phyloP scores from a whole-genome alignment of 2,113 vertebrate species.

The Mus spicilegus region DNA sequence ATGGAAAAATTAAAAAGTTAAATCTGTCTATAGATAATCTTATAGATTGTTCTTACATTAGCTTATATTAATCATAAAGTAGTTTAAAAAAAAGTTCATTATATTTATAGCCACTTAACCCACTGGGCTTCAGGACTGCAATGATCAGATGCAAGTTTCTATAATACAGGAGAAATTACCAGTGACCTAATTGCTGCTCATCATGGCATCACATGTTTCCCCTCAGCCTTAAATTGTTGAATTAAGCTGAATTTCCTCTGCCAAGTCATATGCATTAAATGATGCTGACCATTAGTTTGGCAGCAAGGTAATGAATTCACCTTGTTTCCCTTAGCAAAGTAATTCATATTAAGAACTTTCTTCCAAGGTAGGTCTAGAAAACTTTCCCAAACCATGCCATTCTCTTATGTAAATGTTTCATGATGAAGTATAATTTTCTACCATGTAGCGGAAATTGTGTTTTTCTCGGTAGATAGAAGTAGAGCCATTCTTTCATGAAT shows the following conservation, averaged over 20 bases:
- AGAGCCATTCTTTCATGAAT: not conserved
- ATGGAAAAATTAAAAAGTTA: not conserved
- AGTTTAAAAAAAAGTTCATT: not conserved
- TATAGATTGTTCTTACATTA: not conserved
- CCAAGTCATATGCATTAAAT: not conserved
- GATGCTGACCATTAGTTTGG: not conserved
- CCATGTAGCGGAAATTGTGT: not conserved
- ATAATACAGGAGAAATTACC: not conserved
- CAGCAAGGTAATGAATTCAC: not conserved
- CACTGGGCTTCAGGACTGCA: not conserved
- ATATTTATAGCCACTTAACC: not conserved
- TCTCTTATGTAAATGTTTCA: not conserved
- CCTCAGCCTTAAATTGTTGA: not conserved
- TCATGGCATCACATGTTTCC: not conserved
- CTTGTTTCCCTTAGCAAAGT: not conserved
- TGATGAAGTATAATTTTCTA: not conserved
- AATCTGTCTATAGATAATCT: not conserved
- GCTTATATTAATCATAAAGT: not conserved
- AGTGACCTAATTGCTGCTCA: not conserved
- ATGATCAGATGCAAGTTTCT: not conserved
- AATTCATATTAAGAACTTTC: not conserved
- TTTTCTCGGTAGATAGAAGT: not conserved
- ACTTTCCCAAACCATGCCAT: not conserved
- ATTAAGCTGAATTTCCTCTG: not conserved
- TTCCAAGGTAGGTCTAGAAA: not conserved